Percentiles rank a stretch among this genome's conserved stretches.
Evolutionary conservation across 2,797 vertebrate species (phyloP).

Genomic region (Takifugu ocellatus): DNA sequence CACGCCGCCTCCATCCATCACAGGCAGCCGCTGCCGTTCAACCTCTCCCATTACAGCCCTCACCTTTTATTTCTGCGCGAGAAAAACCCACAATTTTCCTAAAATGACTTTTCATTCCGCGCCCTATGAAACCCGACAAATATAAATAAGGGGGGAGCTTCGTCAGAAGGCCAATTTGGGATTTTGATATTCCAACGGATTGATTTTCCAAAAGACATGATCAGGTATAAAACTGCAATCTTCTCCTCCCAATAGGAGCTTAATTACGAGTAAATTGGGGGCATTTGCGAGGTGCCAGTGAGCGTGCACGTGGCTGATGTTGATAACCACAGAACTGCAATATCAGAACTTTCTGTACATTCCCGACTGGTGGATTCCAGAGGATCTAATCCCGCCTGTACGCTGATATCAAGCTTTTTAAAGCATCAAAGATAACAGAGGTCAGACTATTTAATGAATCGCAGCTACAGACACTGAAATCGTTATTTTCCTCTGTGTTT

Average conservation of each 20-base stretch:
- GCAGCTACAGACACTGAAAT: conserved; percentile 19
- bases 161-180: background rate
- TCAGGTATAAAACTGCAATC: background rate
- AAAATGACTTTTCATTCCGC: conserved; percentile 30
- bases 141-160: conserved; percentile 2
- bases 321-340: conserved; percentile 40
- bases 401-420: conserved; percentile 13
- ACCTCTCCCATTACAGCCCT: conserved; percentile 67
- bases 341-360: conserved; percentile 18
- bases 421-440: conserved; percentile 32
- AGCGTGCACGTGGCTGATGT: conserved; percentile 41
- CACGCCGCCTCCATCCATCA: conserved; percentile 75
- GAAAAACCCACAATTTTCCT: conserved; percentile 43
- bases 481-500: conserved; percentile 19
- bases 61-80: conserved; percentile 52
- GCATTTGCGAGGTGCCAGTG: conserved; percentile 17
- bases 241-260: conserved; percentile 4
- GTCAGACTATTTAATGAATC: conserved; percentile 28
- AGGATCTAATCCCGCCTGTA: conserved; percentile 5
- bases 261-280: conserved; percentile 43
- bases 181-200: background rate
- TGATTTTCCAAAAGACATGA: background rate
- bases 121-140: conserved; percentile 16
- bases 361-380: conserved; percentile 26
- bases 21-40: conserved; percentile 66